phyloP scores from a whole-genome alignment of 2,113 vertebrate species.

The Capricornis sumatraensis region DNA sequence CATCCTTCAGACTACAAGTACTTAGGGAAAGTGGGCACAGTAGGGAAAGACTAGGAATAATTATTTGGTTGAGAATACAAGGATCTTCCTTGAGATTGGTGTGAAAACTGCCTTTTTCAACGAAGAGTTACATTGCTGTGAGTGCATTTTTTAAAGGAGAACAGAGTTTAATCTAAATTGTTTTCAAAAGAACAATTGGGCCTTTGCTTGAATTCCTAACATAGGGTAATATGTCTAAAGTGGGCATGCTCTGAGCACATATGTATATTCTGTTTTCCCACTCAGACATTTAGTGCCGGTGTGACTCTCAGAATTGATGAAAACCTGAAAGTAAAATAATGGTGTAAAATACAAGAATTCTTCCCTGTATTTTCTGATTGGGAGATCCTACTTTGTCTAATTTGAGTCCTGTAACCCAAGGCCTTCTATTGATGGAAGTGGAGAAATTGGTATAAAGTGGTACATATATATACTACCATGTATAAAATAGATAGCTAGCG shows the following conservation, averaged over 20 bases:
- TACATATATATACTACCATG: not conserved
- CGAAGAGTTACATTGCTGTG: not conserved
- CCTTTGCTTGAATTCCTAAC: not conserved
- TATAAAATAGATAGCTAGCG: not conserved
- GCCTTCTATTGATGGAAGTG: not conserved
- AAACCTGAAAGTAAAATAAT: not conserved
- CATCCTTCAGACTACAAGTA: conserved; percentile 30
- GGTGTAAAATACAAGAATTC: not conserved
- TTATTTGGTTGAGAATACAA: not conserved
- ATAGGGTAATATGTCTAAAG: not conserved
- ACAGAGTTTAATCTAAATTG: not conserved
- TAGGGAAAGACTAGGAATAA: not conserved
- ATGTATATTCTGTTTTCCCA: not conserved
- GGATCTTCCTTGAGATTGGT: not conserved
- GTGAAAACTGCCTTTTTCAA: conserved; percentile 20
- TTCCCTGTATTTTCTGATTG: not conserved
- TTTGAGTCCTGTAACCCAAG: not conserved
- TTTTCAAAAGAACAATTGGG: not conserved
- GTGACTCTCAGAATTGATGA: not conserved
- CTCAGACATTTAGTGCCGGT: not conserved
- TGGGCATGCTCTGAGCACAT: not conserved
- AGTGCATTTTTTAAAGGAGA: not conserved
- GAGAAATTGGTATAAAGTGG: not conserved
- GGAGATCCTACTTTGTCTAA: not conserved
- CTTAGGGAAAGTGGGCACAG: not conserved